Percentiles rank a stretch among this genome's conserved stretches.
Conservation (phyloP, 2,888 invertebrate species). For the Dorcus hopei region DNA sequence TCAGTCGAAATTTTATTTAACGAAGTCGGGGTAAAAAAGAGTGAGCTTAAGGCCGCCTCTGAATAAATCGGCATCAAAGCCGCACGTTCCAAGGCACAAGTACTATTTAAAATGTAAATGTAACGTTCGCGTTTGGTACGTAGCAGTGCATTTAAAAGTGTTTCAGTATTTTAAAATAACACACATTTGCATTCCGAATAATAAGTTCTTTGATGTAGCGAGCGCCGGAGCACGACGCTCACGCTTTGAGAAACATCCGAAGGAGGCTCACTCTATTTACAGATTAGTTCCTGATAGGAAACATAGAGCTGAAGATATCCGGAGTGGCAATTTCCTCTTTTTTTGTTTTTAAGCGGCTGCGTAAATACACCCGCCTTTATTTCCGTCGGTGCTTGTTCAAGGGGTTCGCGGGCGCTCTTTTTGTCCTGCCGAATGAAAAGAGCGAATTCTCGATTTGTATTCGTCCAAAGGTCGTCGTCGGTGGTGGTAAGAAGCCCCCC, state of each 20-base stretch:
- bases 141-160: not conserved
- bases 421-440: constrained; percentile 41
- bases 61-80: no score
- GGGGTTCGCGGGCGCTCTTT: constrained; percentile 39
- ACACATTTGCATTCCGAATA: constrained; percentile 26
- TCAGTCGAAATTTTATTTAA: no score
- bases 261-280: constrained; percentile 37
- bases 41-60: no score
- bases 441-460: constrained; percentile 47
- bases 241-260: constrained; percentile 11
- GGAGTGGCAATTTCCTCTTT: constrained; percentile 41
- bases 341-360: constrained; percentile 41
- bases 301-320: constrained; percentile 35
- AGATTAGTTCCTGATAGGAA: constrained; percentile 43
- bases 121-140: no score
- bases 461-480: constrained; percentile 41
- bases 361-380: constrained; percentile 39
- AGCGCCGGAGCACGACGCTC: constrained; percentile 1
- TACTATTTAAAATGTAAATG: no score
- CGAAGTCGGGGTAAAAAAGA: no score
- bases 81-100: no score
- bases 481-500: constrained; percentile 26
- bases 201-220: constrained; percentile 23
- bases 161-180: constrained; percentile 17
- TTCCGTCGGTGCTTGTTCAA: constrained; percentile 39